Percentiles rank a stretch among this genome's conserved stretches.
Evolutionary conservation across 2,113 vertebrate genomes (phyloP).

Genomic region (Podarcis muralis): DNA sequence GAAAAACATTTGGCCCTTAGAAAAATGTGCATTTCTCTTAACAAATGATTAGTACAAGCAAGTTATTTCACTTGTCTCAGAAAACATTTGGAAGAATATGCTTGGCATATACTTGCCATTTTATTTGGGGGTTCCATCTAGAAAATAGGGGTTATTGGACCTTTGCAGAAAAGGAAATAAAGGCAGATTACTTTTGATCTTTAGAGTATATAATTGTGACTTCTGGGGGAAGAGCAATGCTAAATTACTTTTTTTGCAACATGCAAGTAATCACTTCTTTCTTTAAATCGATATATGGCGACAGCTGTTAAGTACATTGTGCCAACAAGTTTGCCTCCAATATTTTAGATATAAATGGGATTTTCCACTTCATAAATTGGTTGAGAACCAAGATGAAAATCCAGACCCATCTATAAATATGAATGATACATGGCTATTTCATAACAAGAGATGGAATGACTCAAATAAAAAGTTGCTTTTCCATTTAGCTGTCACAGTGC

Average conservation of each 20-base stretch:
- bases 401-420: not conserved
- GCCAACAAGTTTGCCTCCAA: not conserved
- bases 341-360: constrained; percentile 9
- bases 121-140: constrained; percentile 31
- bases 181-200: constrained; percentile 10
- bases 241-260: constrained; percentile 13
- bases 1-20: constrained; percentile 16
- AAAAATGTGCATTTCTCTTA: constrained; percentile 54
- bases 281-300: constrained; percentile 29
- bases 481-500: not conserved
- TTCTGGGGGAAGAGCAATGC: not conserved
- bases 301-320: not conserved
- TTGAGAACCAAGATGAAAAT: not conserved
- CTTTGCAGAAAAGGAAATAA: constrained; percentile 13
- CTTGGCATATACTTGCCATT: constrained; percentile 4
- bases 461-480: not conserved
- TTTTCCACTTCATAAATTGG: not conserved
- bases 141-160: not conserved
- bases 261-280: not conserved
- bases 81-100: constrained; percentile 20
- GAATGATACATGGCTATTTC: not conserved
- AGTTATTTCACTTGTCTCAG: constrained; percentile 28
- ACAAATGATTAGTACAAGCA: constrained; percentile 36
- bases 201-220: constrained; percentile 28
- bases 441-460: not conserved